phyloP scores from a whole-genome alignment of 2,113 vertebrate genomes.

The Apteryx owenii region DNA sequence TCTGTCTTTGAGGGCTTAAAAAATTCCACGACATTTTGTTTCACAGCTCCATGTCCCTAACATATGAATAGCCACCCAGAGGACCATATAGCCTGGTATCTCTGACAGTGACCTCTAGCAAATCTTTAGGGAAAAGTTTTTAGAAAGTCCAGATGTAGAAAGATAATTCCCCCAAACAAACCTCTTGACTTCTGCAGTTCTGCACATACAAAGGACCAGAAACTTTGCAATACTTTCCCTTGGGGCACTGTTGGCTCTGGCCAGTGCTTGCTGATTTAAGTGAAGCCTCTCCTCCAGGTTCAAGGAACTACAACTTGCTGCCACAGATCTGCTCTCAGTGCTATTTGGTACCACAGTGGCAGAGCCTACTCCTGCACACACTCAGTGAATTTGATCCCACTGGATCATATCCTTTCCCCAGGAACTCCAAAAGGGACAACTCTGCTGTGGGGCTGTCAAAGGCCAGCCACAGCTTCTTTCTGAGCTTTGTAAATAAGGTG shows the following conservation, averaged over 20 bases:
- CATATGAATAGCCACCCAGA: neutral
- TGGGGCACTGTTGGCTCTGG: neutral
- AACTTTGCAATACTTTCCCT: neutral
- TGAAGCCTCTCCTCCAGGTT: neutral
- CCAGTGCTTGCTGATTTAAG: neutral
- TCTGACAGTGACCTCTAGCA: neutral
- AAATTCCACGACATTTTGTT: neutral
- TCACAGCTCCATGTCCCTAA: neutral
- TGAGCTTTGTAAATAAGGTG: neutral
- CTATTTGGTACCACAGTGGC: neutral
- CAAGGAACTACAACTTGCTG: neutral
- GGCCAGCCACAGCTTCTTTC: accelerated
- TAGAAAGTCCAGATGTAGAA: neutral
- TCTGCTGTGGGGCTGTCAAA: neutral
- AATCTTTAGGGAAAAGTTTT: neutral
- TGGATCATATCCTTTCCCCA: accelerated
- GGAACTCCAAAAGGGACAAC: neutral
- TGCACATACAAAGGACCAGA: neutral
- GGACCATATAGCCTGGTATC: neutral
- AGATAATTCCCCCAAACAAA: neutral
- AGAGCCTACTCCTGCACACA: neutral
- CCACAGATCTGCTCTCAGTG: neutral
- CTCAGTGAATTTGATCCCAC: neutral
- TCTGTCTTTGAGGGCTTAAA: neutral
- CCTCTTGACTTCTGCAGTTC: neutral